phyloP scores from a whole-genome alignment of 2,888 invertebrate genomes.

The Punctoribates punctum region DNA sequence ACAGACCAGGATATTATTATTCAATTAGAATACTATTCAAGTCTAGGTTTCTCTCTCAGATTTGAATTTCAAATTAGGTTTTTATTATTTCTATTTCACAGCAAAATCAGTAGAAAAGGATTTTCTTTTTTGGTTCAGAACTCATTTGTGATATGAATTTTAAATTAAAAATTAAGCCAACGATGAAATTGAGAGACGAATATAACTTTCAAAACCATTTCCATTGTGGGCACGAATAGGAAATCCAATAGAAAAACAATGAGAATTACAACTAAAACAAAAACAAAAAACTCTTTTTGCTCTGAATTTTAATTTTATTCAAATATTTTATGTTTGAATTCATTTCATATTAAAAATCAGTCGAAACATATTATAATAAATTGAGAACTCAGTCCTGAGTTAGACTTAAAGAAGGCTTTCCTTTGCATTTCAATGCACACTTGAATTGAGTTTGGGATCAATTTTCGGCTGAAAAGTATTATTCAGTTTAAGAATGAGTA shows the following conservation, averaged over 20 bases:
- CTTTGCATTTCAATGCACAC: too few species aligned
- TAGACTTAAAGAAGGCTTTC: background rate
- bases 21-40: too few species aligned
- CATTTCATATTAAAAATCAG: background rate
- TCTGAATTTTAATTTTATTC: conserved; percentile 13
- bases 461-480: too few species aligned
- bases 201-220: background rate
- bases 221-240: background rate
- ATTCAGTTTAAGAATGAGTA: too few species aligned
- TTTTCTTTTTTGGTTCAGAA: background rate
- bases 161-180: conserved; percentile 21
- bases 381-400: background rate
- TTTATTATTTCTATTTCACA: too few species aligned
- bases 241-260: background rate
- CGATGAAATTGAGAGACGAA: conserved; percentile 13
- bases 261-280: background rate
- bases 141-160: conserved; percentile 32
- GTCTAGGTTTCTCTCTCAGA: background rate
- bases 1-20: too few species aligned
- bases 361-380: background rate
- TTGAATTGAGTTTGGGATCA: too few species aligned
- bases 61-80: too few species aligned
- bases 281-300: background rate
- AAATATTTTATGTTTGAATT: conserved; percentile 6
- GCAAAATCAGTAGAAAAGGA: too few species aligned